Evolutionary conservation across 2,888 invertebrate genomes (phyloP), one percentile per base, ranked within the genome.

Genomic region (Aproaerema taeniolella): DNA sequence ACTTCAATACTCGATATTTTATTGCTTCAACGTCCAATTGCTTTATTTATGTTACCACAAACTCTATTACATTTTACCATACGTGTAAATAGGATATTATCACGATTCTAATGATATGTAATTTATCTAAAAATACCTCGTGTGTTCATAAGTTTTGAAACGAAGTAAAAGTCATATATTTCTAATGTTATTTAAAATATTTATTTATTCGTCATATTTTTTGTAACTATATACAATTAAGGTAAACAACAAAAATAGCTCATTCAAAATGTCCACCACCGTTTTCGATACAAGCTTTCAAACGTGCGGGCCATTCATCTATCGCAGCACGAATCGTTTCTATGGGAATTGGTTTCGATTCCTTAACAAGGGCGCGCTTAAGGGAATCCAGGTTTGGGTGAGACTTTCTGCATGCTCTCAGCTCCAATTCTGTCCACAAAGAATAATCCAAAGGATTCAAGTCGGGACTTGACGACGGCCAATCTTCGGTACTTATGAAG

Each of bases 401-500:
- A 11, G 34, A 24, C 34, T 25, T 34, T 34, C 34, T 34, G 34
- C 25, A 34, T 12, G n/a, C 32, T 6, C 17, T 17, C 10, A 32
- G 32, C 32, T 32, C 17, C n/a, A 32, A 32, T 17, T 32, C 32
- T n/a, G n/a, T n/a, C n/a, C n/a, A n/a, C n/a, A n/a, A n/a, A n/a
- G n/a, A n/a, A n/a, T n/a, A n/a, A n/a, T 26, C 26, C 26, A 26
- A 2, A 26, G 13, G 13, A 9, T 28, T 28, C 28, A 28, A 30
- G 12, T 30, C 13, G 4, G 30, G 30, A n/a, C 30, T 30, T 6
- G 30, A 30, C 12, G 30, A 9, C 5, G 30, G 39, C 38, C 37
- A 45, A 17, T 41, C 38, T 38, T 45, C 40, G 40, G 31, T 26
- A 31, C 43, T 34, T 20, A 44, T 43, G 38, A 45, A 46, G 43